Percentiles rank a stretch among this genome's conserved stretches.
phyloP scores from a whole-genome alignment of 2,888 invertebrate species.

The Atethmia centrago region DNA sequence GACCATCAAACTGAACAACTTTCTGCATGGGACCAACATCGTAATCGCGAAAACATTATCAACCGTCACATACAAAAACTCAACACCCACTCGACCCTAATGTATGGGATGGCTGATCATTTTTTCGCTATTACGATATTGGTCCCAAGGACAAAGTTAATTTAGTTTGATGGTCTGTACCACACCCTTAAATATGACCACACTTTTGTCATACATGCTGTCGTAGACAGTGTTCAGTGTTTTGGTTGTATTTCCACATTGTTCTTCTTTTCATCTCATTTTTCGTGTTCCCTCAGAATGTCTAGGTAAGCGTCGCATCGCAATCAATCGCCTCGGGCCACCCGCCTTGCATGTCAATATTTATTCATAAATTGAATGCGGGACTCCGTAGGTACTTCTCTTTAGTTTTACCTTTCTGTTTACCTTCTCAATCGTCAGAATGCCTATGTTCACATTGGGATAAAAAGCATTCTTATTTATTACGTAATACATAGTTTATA shows the following conservation, averaged over 20 bases:
- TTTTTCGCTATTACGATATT: no score
- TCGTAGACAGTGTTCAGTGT: not conserved
- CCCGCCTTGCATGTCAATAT: constrained; percentile 68
- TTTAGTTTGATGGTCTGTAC: no score
- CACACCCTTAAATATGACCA: no score
- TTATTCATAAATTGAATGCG: constrained; percentile 63
- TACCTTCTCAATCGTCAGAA: constrained; percentile 10
- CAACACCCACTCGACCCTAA: no score
- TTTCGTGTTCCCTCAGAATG: constrained; percentile 21
- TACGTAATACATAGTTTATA: no score
- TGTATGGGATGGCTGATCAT: no score
- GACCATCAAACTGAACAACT: no score
- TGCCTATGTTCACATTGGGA: not conserved
- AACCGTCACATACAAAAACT: no score
- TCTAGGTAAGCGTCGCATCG: constrained; percentile 40
- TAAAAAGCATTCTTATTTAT: not conserved
- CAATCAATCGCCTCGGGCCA: constrained; percentile 68
- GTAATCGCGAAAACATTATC: no score
- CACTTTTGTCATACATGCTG: no score
- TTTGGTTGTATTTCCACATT: constrained; percentile 10
- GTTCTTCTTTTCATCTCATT: constrained; percentile 34
- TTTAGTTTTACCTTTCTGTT: constrained; percentile 34
- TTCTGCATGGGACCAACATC: no score
- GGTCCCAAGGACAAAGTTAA: no score
- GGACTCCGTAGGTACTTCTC: constrained; percentile 10